Percentiles rank a stretch among this genome's conserved stretches.
Evolutionary conservation across 2,113 vertebrate species (phyloP).

Genomic region (Australoheros scitulus): DNA sequence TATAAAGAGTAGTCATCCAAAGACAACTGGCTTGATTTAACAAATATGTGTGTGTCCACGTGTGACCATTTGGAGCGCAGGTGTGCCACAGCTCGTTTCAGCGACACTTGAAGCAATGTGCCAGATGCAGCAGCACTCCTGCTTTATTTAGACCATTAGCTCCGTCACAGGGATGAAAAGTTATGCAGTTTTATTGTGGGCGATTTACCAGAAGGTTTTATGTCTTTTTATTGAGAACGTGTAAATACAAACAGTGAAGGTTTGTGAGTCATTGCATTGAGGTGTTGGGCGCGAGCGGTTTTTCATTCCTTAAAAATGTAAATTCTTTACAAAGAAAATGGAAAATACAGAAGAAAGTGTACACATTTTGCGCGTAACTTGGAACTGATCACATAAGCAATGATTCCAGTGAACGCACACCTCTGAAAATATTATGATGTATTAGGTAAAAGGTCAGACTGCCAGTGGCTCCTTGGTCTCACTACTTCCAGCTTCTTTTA

Average conservation of each 20-base stretch:
- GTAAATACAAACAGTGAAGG: not conserved
- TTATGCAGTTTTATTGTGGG: conserved; percentile 18
- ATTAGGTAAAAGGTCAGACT: not conserved
- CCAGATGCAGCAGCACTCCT: conserved; percentile 35
- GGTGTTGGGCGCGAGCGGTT: not conserved
- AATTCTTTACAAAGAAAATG: not conserved
- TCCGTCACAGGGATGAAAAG: conserved; percentile 18
- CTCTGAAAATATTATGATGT: not conserved
- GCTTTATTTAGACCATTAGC: conserved; percentile 56
- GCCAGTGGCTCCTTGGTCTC: not conserved
- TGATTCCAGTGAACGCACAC: not conserved
- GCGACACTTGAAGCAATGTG: conserved; percentile 23
- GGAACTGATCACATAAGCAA: not conserved
- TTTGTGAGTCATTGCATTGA: not conserved
- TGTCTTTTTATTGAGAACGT: not conserved
- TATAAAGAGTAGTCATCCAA: conserved; percentile 52
- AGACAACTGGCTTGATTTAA: conserved; percentile 33
- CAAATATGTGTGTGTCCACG: conserved; percentile 13
- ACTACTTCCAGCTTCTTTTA: not conserved
- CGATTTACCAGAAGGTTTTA: not conserved
- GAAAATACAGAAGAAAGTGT: not conserved
- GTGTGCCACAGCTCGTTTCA: conserved; percentile 33
- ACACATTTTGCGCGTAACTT: not conserved
- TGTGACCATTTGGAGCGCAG: conserved; percentile 7
- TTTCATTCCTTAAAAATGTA: not conserved